Evolutionary conservation across 2,113 vertebrate genomes (phyloP).

Genomic region (Hydrochoerus hydrochaeris): DNA sequence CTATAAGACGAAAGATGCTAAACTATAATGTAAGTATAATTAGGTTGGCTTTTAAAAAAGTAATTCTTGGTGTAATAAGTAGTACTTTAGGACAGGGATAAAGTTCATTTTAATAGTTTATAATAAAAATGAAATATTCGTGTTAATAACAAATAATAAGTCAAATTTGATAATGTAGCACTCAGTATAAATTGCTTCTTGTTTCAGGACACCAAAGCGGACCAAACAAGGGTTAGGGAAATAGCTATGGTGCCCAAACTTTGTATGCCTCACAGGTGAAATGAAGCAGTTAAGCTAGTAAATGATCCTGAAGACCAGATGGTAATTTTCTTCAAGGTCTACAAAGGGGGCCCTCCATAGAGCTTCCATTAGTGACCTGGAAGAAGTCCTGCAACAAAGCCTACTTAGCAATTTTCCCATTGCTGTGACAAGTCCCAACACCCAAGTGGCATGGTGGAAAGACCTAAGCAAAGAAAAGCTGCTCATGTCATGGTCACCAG

Average conservation of each 20-base stretch:
- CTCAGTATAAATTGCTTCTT: neutral
- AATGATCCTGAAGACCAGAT: neutral
- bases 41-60: constrained; percentile 19
- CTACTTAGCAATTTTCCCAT: neutral
- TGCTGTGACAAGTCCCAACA: neutral
- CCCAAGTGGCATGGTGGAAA: neutral
- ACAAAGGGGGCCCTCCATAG: neutral
- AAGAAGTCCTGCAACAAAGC: neutral
- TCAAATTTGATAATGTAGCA: neutral
- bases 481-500: neutral
- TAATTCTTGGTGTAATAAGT: neutral
- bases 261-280: neutral
- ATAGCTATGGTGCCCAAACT: neutral
- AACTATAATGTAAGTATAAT: neutral
- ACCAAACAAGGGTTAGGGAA: neutral
- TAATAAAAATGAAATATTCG: neutral
- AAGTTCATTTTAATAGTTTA: neutral
- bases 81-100: neutral
- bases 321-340: neutral
- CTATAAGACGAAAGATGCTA: neutral
- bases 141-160: neutral
- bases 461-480: neutral
- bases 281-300: neutral
- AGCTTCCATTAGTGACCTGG: neutral
- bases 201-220: neutral